These are phyloP conservation scores for Donacobius atricapilla DNA, from an alignment of 2,113 vertebrate species.

Conservation along the genomic window DNA sequence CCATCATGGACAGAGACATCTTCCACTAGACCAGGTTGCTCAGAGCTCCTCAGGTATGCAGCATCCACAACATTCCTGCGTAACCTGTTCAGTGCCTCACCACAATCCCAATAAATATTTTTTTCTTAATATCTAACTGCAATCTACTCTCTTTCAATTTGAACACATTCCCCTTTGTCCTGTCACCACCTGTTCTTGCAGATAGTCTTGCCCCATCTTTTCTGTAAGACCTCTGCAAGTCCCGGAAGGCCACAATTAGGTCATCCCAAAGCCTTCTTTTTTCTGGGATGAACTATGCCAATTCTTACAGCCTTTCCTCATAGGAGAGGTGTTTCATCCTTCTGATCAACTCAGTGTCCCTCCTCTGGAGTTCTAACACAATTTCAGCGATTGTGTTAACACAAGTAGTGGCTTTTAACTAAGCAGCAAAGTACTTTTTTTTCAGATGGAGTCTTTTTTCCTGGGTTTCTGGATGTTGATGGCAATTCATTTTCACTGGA, in stretches of 20 bases:
- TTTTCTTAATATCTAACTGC: background rate
- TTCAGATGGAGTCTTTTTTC: background rate
- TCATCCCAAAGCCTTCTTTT: background rate
- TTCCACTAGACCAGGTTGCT: background rate
- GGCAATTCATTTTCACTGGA: background rate
- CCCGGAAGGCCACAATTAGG: background rate
- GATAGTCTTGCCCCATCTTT: background rate
- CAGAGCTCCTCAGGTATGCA: background rate
- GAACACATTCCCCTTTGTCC: no score
- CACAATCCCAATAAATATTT: background rate
- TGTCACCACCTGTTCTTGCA: background rate
- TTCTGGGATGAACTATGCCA: background rate
- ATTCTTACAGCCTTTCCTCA: background rate
- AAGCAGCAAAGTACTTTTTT: background rate
- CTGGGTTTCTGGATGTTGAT: background rate
- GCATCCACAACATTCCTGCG: background rate
- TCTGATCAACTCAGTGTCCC: background rate
- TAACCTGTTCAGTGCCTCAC: background rate
- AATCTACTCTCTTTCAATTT: background rate
- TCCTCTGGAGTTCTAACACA: background rate
- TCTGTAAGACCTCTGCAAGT: background rate
- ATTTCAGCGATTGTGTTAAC: background rate
- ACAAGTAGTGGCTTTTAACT: background rate
- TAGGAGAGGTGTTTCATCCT: background rate
- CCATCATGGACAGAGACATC: fast-evolving